Evolutionary conservation across 1,140 invertebrate species (phyloP).

Genomic region (Schlechtendalia chinensis): DNA sequence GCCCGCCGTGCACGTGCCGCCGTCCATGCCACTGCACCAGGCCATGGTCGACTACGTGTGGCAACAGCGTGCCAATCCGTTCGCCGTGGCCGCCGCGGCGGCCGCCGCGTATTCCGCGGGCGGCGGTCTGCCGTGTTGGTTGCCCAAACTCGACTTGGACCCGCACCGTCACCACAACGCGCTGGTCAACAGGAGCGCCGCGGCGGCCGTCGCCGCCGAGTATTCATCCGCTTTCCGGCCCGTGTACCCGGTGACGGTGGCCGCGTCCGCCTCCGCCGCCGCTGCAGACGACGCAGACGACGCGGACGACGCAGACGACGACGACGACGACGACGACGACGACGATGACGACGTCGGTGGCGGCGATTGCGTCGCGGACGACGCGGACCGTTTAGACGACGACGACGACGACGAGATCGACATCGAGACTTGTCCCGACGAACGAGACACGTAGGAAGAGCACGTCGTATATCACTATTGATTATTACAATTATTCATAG

Average conservation of each 20-base stretch:
- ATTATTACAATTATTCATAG: background rate
- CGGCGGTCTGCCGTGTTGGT: slow-evolving; percentile 36
- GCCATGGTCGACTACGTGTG: slow-evolving; percentile 49
- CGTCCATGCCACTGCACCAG: slow-evolving; percentile 51
- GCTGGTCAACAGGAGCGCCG: slow-evolving; percentile 51
- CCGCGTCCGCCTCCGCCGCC: slow-evolving; percentile 24
- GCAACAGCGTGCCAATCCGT: slow-evolving; percentile 45
- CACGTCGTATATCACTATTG: background rate
- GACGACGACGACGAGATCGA: slow-evolving; percentile 54
- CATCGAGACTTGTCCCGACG: slow-evolving; percentile 54
- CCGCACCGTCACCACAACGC: slow-evolving; percentile 38
- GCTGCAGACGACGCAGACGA: slow-evolving; percentile 41
- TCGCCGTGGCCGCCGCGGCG: slow-evolving; percentile 54
- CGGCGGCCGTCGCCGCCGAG: slow-evolving; percentile 51
- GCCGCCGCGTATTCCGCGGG: slow-evolving; percentile 53
- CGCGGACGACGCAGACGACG: background rate
- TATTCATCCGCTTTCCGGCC: slow-evolving; percentile 54
- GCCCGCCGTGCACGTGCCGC: slow-evolving; percentile 48
- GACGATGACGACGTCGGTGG: background rate
- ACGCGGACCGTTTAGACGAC: slow-evolving; percentile 51
- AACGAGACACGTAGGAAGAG: slow-evolving; percentile 48
- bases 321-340: background rate
- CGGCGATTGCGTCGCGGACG: background rate
- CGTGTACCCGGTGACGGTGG: slow-evolving; percentile 51
- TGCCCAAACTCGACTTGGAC: slow-evolving; percentile 33